Evolutionary conservation across 2,888 invertebrate genomes (phyloP).

Genomic region (Incurvaria masculella): DNA sequence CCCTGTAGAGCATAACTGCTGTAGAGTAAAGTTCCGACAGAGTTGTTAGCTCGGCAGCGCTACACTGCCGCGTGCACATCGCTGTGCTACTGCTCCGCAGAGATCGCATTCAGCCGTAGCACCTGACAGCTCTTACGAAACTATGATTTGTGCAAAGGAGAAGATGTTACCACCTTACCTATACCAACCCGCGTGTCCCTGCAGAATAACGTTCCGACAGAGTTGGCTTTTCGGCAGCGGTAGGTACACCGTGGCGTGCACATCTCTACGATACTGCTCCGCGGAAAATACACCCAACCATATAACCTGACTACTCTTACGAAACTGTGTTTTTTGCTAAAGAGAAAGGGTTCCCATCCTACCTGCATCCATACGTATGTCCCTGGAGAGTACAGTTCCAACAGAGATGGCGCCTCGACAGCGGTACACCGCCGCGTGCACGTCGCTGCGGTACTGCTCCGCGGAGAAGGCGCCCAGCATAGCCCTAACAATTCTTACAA

Average conservation of each 20-base stretch:
- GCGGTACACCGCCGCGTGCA: conserved; percentile 78
- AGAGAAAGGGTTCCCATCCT: conserved; percentile 18
- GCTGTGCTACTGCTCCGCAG: conserved; percentile 74
- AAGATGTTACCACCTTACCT: too few relatives aligned
- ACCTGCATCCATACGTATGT: conserved; percentile 82
- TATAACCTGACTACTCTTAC: too few relatives aligned
- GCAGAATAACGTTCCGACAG: too few relatives aligned
- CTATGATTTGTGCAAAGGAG: too few relatives aligned
- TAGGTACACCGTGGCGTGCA: conserved; percentile 79
- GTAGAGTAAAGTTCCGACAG: too few relatives aligned
- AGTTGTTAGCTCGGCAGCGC: too few relatives aligned
- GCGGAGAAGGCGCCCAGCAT: conserved; percentile 78
- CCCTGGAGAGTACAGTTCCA: conserved; percentile 75
- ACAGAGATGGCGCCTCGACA: conserved; percentile 76
- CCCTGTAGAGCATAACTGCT: too few relatives aligned
- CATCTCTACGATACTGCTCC: conserved; percentile 75
- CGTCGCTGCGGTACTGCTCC: conserved; percentile 75
- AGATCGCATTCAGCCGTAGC: too few relatives aligned
- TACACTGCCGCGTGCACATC: conserved; percentile 81
- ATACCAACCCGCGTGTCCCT: too few relatives aligned
- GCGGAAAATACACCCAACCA: conserved; percentile 79
- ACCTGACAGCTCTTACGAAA: too few relatives aligned
- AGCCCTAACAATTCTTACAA: too few relatives aligned
- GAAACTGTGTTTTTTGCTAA: neutral
- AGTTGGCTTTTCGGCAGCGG: too few relatives aligned